Evolutionary conservation across 2,797 vertebrate genomes (phyloP).

Genomic region (Chrosomus eos): DNA sequence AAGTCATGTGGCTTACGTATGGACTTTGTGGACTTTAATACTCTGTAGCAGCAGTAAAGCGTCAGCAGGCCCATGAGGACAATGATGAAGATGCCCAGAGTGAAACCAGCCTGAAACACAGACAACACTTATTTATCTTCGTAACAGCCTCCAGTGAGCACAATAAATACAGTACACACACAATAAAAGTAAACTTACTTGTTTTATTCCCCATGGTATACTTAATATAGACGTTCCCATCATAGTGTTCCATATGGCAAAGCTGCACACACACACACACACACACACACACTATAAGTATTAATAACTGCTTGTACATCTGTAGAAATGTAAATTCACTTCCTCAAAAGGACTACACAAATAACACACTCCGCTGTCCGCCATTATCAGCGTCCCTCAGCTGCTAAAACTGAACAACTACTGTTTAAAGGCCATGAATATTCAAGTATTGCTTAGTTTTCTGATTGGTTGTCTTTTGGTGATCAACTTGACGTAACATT

Average conservation of each 20-base stretch:
- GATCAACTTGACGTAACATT: background rate
- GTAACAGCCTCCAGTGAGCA: too few relatives aligned
- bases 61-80: constrained; percentile 88
- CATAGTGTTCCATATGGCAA: constrained; percentile 99
- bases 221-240: constrained; percentile 98
- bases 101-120: constrained; percentile 90
- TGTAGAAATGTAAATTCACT: background rate
- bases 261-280: constrained; percentile 73
- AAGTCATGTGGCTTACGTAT: constrained; percentile 83
- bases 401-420: background rate
- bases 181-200: constrained; percentile 75
- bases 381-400: too few relatives aligned
- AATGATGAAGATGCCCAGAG: constrained; percentile 87
- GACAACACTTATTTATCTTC: background rate
- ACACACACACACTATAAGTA: background rate
- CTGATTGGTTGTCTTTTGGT: background rate
- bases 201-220: constrained; percentile 97
- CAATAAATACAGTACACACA: background rate
- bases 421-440: background rate
- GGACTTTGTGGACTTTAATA: constrained; percentile 87
- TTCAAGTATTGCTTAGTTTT: background rate
- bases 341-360: too few relatives aligned
- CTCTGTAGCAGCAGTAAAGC: constrained; percentile 94
- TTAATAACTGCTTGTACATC: background rate
- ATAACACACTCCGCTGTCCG: too few relatives aligned